These are phyloP conservation scores for Rhagonycha lutea DNA, from an alignment of 2,888 invertebrate species.

Conservation along the genomic window DNA sequence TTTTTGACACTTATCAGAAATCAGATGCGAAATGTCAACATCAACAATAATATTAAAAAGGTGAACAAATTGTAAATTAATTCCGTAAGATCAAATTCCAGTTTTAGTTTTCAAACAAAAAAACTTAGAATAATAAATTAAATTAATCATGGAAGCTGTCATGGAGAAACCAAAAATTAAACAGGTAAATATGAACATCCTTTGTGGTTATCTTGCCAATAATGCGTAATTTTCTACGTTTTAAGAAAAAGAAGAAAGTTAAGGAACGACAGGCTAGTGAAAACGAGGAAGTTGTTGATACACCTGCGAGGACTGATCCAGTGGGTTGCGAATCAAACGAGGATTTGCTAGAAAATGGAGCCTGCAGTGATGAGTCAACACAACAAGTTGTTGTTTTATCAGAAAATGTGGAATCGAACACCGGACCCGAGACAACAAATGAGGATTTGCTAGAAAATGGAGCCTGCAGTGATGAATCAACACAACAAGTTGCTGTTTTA, in stretches of 20 bases:
- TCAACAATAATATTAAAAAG: not conserved
- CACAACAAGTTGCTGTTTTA: not conserved
- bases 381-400: not conserved
- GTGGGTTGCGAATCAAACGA: not conserved
- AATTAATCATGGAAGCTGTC: not conserved
- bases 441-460: not conserved
- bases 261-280: conserved; percentile 1
- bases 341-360: not conserved
- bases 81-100: not conserved
- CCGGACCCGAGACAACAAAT: too few relatives aligned
- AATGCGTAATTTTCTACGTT: not conserved
- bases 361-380: not conserved
- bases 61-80: not conserved
- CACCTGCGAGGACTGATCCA: not conserved
- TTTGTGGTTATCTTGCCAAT: conserved; percentile 5
- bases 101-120: not conserved
- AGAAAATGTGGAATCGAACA: not conserved
- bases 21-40: not conserved
- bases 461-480: not conserved
- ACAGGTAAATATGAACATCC: conserved; percentile 6
- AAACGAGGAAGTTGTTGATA: not conserved
- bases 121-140: not conserved
- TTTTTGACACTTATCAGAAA: not conserved
- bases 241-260: conserved; percentile 17
- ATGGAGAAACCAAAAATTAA: conserved; percentile 21